Conservation (phyloP, 1,140 invertebrate genomes). For the Drosophila erecta region DNA sequence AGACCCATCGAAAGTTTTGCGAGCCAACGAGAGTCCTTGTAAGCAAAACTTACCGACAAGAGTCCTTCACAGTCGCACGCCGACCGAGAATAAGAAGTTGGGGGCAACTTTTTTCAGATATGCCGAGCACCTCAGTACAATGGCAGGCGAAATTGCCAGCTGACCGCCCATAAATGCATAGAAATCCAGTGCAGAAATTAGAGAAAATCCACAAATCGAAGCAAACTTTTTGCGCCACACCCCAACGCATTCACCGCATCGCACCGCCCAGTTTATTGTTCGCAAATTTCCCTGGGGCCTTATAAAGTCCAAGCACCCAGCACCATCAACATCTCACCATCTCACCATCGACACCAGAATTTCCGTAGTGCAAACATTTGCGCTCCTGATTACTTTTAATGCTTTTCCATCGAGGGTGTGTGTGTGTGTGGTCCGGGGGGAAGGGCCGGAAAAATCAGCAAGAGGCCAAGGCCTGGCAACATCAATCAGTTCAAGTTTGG, state of each 20-base stretch:
- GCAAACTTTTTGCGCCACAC: slow-evolving; percentile 29
- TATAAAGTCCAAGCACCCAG: slow-evolving; percentile 29
- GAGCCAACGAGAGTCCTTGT: slow-evolving; percentile 15
- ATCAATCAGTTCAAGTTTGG: slow-evolving; percentile 52
- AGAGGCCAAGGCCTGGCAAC: slow-evolving; percentile 41
- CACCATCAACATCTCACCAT: slow-evolving; percentile 6
- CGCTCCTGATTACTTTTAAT: slow-evolving; percentile 80
- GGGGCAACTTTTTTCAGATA: slow-evolving; percentile 25
- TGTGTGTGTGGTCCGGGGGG: slow-evolving; percentile 20
- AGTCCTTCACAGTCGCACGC: slow-evolving; percentile 37
- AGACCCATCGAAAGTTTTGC: slow-evolving; percentile 44
- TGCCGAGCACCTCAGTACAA: slow-evolving; percentile 35
- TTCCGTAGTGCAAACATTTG: slow-evolving; percentile 73
- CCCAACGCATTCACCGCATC: slow-evolving; percentile 4
- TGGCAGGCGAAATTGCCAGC: slow-evolving; percentile 31
- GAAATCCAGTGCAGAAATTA: slow-evolving; percentile 58
- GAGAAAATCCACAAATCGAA: slow-evolving; percentile 61
- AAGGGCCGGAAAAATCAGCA: slow-evolving; percentile 15
- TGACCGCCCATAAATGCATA: slow-evolving; percentile 55
- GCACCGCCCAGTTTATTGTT: slow-evolving; percentile 64
- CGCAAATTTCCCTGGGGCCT: slow-evolving; percentile 78
- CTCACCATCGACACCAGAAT: slow-evolving; percentile 6
- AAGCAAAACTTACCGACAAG: slow-evolving; percentile 43
- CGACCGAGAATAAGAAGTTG: slow-evolving; percentile 5
- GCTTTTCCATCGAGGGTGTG: slow-evolving; percentile 51